A percentile compares a stretch with the other conserved stretches of the same genome.
These are phyloP conservation scores for Falcaria lacertinaria DNA, from an alignment of 2,888 invertebrate genomes.

Conservation along the genomic window DNA sequence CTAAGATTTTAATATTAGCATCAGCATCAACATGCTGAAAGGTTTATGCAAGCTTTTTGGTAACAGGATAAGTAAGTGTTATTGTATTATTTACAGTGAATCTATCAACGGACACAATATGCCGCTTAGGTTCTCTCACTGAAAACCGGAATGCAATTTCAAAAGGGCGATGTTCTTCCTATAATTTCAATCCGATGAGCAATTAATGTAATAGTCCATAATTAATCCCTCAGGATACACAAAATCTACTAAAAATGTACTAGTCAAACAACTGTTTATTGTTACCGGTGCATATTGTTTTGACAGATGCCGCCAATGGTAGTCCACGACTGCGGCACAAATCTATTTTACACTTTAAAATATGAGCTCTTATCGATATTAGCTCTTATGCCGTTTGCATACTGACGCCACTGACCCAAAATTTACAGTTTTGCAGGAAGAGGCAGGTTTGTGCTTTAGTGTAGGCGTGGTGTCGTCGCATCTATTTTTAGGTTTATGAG, in stretches of 20 bases:
- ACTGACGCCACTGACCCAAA: slow-evolving; percentile 20
- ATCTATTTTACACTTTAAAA: slow-evolving; percentile 17
- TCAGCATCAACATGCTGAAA: no score
- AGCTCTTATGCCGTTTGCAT: slow-evolving; percentile 22
- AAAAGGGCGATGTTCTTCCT: no score
- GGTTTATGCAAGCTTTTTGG: no score
- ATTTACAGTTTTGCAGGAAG: slow-evolving; percentile 17
- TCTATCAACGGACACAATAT: no score
- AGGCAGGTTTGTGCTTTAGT: slow-evolving; percentile 21
- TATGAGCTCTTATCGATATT: slow-evolving; percentile 20
- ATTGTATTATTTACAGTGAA: no score
- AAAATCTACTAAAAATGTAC: slow-evolving; percentile 32
- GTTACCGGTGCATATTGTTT: slow-evolving; percentile 63
- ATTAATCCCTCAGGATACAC: slow-evolving; percentile 18
- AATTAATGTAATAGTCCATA: slow-evolving; percentile 22
- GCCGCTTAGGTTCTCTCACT: no score
- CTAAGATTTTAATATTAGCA: no score
- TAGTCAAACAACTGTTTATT: slow-evolving; percentile 52
- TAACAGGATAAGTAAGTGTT: no score
- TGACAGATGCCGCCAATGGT: slow-evolving; percentile 59
- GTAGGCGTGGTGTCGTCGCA: slow-evolving; percentile 50
- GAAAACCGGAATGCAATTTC: no score
- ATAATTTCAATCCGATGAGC: slow-evolving; percentile 2
- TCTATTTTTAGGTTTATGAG: slow-evolving; percentile 75
- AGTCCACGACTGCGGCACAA: slow-evolving; percentile 14